Evolutionary conservation across 2,797 vertebrate genomes (phyloP), one percentile per base, ranked within the genome.

Genomic region (Amblyraja radiata): DNA sequence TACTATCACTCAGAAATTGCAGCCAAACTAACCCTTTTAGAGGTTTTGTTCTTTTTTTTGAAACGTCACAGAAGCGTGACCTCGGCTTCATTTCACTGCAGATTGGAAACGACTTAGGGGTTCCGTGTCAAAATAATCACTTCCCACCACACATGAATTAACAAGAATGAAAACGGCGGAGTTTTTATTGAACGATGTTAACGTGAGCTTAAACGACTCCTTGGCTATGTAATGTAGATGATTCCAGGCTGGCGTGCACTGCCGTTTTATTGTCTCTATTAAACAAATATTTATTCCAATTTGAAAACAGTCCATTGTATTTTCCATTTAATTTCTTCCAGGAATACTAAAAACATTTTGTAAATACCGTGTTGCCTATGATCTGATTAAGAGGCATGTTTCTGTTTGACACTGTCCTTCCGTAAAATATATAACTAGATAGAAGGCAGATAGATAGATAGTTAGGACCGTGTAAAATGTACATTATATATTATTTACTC

Each of bases 1-100:
- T 73, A 74, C 54, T 46, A 10, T 21, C 71, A 73, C 90, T 58
- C 71, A 28, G 36, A 73, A 46, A 71, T 76, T 74, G 68, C 68
- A 76, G 90, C 46, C 25, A 92, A 92, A 76, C 90, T 92, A 73
- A 92, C 46, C 90, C 90, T 54, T 92, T 92, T 46, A 74, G 90
- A 73, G 71, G 71, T 92, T 73, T 92, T 73, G 73, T 92, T 92
- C 73, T 92, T 76, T 58, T 91, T 14, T 76, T 58, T 91, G 36
- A 92, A 92, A 92, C 90, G 90, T 92, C 90, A 92, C 90, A 92
- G 90, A 92, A 92, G 76, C 90, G 90, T 92, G 90, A 92, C 90
- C 68, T 76, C 71, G 90, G 71, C 71, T 74, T 92, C 90, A 92
- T 92, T 92, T 74, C 90, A 92, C 36, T 76, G 68, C 90, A 92